phyloP scores from a whole-genome alignment of 2,888 invertebrate species.

The Chrysolina haemoptera region DNA sequence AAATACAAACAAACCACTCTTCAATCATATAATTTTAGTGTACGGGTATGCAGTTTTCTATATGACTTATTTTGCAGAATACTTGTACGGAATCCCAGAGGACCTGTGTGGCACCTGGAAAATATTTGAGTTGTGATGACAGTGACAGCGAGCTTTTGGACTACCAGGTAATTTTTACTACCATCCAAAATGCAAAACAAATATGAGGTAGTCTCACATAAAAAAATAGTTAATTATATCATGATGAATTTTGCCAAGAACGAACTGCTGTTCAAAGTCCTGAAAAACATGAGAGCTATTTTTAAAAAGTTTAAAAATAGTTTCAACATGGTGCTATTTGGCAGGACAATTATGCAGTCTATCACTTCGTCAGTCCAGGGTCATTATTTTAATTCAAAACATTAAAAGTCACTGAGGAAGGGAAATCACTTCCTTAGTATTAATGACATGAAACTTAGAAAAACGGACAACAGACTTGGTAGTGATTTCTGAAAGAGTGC shows the following conservation, averaged over 20 bases:
- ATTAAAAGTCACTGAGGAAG: too few species aligned
- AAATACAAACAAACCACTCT: too few species aligned
- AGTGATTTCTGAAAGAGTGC: too few species aligned
- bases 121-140: slow-evolving; percentile 58
- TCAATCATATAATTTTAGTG: too few species aligned
- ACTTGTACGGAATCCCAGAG: slow-evolving; percentile 49
- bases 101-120: slow-evolving; percentile 55
- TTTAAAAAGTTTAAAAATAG: not conserved
- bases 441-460: too few species aligned
- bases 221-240: not conserved
- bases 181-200: too few species aligned
- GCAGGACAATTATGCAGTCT: not conserved
- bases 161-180: slow-evolving; percentile 43
- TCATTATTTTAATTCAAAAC: not conserved
- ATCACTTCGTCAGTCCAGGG: not conserved
- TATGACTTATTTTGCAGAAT: slow-evolving; percentile 48
- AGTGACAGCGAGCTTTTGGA: slow-evolving; percentile 59
- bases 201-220: not conserved
- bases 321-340: not conserved
- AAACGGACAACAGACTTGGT: too few species aligned
- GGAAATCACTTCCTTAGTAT: too few species aligned
- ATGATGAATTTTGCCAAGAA: not conserved
- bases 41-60: too few species aligned
- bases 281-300: slow-evolving; percentile 4
- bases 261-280: not conserved